These are phyloP conservation scores for Leiothrix lutea DNA, from an alignment of 2,113 vertebrate genomes.

Conservation along the genomic window DNA sequence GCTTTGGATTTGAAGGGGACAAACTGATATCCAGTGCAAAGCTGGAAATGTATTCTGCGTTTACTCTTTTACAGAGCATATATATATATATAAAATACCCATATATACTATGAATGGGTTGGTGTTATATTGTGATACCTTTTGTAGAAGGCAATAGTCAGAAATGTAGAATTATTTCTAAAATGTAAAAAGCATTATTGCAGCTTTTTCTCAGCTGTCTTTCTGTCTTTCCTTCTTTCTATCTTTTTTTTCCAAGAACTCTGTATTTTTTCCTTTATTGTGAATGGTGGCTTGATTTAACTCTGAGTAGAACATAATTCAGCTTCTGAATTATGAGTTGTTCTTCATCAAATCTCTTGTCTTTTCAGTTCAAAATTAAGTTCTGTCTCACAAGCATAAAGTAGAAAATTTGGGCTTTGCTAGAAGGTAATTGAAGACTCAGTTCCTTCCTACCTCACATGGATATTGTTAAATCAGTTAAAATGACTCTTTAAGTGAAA, in stretches of 20 bases:
- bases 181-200: neutral
- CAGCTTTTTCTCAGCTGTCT: neutral
- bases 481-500: neutral
- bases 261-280: neutral
- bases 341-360: neutral
- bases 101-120: neutral
- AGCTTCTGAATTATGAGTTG: neutral
- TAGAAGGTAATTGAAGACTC: neutral
- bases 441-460: neutral
- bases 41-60: neutral
- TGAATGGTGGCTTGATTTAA: neutral
- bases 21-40: neutral
- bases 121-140: neutral
- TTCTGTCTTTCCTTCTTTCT: neutral
- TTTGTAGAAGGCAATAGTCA: neutral
- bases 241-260: neutral
- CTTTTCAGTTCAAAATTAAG: neutral
- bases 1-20: neutral
- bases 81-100: too few species aligned
- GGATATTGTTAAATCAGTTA: neutral
- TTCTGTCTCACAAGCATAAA: neutral
- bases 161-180: neutral
- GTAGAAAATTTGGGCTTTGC: neutral
- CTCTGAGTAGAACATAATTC: neutral
- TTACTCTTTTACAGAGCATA: neutral